Base-by-base conservation (phyloP, 2,797 vertebrate genomes). In the Pangasius macronema region DNA sequence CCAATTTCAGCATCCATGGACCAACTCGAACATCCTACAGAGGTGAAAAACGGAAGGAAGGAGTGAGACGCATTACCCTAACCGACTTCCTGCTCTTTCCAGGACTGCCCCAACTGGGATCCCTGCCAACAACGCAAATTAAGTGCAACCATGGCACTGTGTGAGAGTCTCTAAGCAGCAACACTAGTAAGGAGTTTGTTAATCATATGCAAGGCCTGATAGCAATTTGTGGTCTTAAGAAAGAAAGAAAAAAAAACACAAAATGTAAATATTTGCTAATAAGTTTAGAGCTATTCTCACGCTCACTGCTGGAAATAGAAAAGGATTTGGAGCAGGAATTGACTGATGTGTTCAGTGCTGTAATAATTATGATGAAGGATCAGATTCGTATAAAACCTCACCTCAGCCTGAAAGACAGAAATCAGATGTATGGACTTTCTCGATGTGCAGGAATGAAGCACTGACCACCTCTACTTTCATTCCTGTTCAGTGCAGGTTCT, bases 81-180 rank as follows among this genome's bases (percentile, higher is more conserved):
- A 83, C 81, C 6, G 9, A 83, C 63, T 83, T 49, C 30, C 83
- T 72, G 59, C 61, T 51, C 81, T 67, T 83, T 83, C 63, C 22
- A 80, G 30, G 63, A 73, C 68, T 53, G 46, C 24, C 79, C 68
- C 72, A 83, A 51, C 30, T 80, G 79, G 87, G 73, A 57, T 68
- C 27, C 30, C 24, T 63, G 73, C 72, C 75, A 86, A 73, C 65
- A 65, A 55, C 55, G 42, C 13, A 80, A 89, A 53, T 80, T 42
- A 85, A 72, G 70, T 72, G 86, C 70, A 84, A 42, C n/a, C 39
- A 80, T 72, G 53, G 46, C 6, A 87, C 53, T 30, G 36, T 59
- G 24, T 11, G 20, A 79, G 30, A 55, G 53, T 9, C 53, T 65
- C 59, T 20, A 20, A 49, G 18, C 7, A 42, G 79, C 22, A 42